Evolutionary conservation across 2,113 vertebrate genomes (phyloP).

Genomic region (Pholis gunnellus): DNA sequence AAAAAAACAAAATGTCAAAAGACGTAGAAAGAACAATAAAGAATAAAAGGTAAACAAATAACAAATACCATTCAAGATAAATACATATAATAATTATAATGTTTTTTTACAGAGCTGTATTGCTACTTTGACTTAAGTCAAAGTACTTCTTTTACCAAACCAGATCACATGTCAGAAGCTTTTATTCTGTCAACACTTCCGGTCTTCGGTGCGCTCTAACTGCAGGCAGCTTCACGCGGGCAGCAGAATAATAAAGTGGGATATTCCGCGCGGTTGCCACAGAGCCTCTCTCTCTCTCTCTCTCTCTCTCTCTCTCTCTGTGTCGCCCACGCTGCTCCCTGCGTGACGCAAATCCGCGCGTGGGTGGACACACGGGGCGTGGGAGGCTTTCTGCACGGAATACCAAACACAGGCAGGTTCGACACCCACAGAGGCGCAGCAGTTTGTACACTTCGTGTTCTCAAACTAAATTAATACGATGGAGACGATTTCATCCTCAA

Average conservation of each 20-base stretch:
- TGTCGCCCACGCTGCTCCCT: conserved; percentile 86
- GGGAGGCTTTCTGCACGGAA: conserved; percentile 87
- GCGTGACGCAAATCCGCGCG: conserved; percentile 91
- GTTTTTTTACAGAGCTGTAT: no score
- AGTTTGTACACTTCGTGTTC: conserved; percentile 31
- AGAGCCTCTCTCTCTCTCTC: conserved; percentile 78
- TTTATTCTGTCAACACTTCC: conserved; percentile 65
- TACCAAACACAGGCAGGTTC: conserved; percentile 83
- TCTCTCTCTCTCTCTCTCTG: conserved; percentile 67
- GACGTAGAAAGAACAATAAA: no score
- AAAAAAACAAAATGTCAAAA: no score
- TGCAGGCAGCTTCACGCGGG: conserved; percentile 33
- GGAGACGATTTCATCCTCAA: neutral
- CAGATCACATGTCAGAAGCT: conserved; percentile 3
- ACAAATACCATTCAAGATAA: no score
- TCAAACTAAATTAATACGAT: conserved; percentile 28
- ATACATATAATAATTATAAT: no score
- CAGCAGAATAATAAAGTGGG: conserved; percentile 78
- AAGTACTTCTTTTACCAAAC: neutral
- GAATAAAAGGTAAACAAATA: no score
- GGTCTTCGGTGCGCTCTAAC: neutral
- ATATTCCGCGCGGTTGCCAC: conserved; percentile 89
- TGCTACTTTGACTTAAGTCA: no score
- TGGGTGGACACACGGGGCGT: conserved; percentile 87
- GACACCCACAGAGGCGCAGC: conserved; percentile 62